Percentiles rank a stretch among this genome's conserved stretches.
Evolutionary conservation across 2,888 invertebrate species (phyloP).

Genomic region (Lymantria monacha): DNA sequence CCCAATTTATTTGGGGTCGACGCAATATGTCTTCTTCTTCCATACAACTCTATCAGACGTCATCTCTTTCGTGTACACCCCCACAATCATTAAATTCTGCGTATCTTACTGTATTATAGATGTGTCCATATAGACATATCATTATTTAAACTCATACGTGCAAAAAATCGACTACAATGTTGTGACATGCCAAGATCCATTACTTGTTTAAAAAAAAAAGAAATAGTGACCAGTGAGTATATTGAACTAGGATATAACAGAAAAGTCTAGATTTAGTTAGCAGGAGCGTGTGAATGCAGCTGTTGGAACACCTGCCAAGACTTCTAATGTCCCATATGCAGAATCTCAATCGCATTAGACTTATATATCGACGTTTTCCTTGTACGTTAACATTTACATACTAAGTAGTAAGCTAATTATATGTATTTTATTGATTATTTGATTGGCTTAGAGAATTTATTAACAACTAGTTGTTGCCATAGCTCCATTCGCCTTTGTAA

Average conservation of each 20-base stretch:
- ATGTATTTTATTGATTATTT: neutral
- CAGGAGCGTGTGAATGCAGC: conserved; percentile 55
- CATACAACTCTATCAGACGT: too few species aligned
- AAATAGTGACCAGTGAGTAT: conserved; percentile 10
- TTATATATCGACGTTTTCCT: conserved; percentile 18
- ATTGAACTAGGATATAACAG: conserved; percentile 36
- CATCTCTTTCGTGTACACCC: too few species aligned
- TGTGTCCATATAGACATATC: too few species aligned
- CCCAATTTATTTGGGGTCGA: too few species aligned
- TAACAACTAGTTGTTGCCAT: too few species aligned
- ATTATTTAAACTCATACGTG: neutral
- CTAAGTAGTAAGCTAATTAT: neutral
- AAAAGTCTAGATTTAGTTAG: conserved; percentile 66
- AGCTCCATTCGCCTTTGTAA: too few species aligned
- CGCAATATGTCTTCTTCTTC: too few species aligned
- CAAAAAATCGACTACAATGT: neutral
- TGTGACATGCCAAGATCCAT: neutral
- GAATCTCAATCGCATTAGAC: conserved; percentile 40
- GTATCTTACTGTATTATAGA: too few species aligned
- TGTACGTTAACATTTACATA: conserved; percentile 1
- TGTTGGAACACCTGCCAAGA: conserved; percentile 57
- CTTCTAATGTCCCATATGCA: conserved; percentile 47
- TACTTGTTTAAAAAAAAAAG: conserved; percentile 9
- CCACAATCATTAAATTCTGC: too few species aligned
- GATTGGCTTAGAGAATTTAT: neutral